A percentile compares a stretch with the other conserved stretches of the same genome.
These are phyloP conservation scores for Meloidogyne floridensis DNA, from an alignment of 1,140 invertebrate genomes.

Conservation along the genomic window DNA sequence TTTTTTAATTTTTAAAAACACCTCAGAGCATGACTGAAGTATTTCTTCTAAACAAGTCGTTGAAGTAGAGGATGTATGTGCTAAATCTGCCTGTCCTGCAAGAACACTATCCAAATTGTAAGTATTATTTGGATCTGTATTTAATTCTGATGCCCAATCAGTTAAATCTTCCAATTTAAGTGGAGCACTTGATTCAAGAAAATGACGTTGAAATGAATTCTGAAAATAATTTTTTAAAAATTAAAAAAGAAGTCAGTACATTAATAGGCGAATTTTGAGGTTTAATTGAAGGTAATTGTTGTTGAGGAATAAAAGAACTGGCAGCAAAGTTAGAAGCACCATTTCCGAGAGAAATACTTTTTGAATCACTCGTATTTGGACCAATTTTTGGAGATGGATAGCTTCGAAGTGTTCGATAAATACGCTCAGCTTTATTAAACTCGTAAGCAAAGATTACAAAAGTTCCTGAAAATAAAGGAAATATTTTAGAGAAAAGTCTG, in stretches of 20 bases:
- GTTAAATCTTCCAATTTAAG: slow-evolving; percentile 29
- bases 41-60: slow-evolving; percentile 30
- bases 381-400: slow-evolving; percentile 10
- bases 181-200: slow-evolving; percentile 8
- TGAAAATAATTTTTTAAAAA: not conserved
- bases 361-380: not conserved
- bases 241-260: not conserved
- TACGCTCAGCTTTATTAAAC: slow-evolving; percentile 27
- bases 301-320: slow-evolving; percentile 15
- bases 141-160: not conserved
- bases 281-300: slow-evolving; percentile 10
- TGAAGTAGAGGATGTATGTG: not conserved
- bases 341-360: not conserved
- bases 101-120: slow-evolving; percentile 20
- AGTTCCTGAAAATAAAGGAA: slow-evolving; percentile 25
- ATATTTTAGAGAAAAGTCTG: not conserved
- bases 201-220: slow-evolving; percentile 7
- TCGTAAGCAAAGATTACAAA: slow-evolving; percentile 43
- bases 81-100: not conserved
- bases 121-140: not conserved
- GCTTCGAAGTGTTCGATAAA: slow-evolving; percentile 27
- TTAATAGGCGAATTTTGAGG: not conserved
- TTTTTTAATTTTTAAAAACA: not conserved
- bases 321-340: not conserved
- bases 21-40: slow-evolving; percentile 22